Evolutionary conservation across 2,797 vertebrate genomes (phyloP).

Genomic region (Nasua narica): DNA sequence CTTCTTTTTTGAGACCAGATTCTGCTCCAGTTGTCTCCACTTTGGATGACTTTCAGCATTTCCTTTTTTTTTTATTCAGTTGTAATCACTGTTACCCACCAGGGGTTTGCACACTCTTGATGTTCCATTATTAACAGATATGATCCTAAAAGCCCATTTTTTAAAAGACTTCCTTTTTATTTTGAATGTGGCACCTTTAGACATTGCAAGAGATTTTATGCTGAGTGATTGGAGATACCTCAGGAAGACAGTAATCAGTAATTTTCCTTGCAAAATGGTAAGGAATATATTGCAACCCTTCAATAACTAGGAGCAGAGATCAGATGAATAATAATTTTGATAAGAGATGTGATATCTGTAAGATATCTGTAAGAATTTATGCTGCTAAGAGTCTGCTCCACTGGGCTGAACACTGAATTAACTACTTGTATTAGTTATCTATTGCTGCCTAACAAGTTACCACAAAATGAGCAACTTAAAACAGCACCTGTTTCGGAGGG

Average conservation of each 20-base stretch:
- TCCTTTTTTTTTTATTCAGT: background rate
- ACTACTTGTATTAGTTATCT: background rate
- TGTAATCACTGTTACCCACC: background rate
- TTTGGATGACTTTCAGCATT: background rate
- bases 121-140: background rate
- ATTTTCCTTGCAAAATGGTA: background rate
- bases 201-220: background rate
- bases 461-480: background rate
- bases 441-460: background rate
- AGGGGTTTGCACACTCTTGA: background rate
- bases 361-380: background rate
- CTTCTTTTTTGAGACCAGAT: background rate
- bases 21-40: background rate
- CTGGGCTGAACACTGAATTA: background rate
- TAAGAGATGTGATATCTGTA: background rate
- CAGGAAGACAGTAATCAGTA: background rate
- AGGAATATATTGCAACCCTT: background rate
- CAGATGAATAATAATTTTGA: background rate
- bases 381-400: background rate
- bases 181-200: background rate
- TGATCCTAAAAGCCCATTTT: background rate
- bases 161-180: background rate
- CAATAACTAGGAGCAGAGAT: background rate
- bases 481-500: background rate
- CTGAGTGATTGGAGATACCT: background rate